Evolutionary conservation across 2,113 vertebrate species (phyloP).

Genomic region (Eulemur macaco): DNA sequence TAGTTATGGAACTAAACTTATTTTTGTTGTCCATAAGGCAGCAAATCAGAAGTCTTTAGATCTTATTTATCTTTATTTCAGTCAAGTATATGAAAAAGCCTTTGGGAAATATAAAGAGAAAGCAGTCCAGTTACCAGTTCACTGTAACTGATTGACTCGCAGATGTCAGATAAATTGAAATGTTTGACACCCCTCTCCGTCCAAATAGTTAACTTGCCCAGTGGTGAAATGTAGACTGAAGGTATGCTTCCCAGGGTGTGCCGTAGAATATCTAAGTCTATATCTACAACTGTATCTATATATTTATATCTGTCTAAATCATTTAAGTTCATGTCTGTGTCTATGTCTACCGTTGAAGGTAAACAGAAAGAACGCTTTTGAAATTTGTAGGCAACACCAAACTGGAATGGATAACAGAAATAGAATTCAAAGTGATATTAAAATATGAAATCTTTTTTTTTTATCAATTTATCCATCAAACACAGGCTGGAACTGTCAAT

Average conservation of each 20-base stretch:
- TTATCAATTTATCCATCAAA: not conserved
- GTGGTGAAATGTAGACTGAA: not conserved
- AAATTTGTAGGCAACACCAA: not conserved
- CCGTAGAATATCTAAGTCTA: not conserved
- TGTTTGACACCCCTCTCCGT: not conserved
- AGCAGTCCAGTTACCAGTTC: not conserved
- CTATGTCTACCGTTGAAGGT: not conserved
- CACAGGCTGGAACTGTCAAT: not conserved
- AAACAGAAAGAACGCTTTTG: not conserved
- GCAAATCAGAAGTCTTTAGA: not conserved
- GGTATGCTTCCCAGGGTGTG: not conserved
- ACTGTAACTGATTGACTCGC: not conserved
- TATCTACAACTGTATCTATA: not conserved
- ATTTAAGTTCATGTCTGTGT: not conserved
- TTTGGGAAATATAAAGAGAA: not conserved
- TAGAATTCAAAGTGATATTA: not conserved
- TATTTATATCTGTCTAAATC: not conserved
- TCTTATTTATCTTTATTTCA: not conserved
- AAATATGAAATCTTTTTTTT: not conserved
- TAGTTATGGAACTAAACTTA: slow-evolving; percentile 1
- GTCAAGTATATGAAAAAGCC: not conserved
- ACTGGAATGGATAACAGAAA: not conserved
- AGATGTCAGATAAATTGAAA: not conserved
- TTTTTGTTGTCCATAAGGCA: slow-evolving; percentile 6
- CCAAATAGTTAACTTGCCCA: not conserved